phyloP scores from a whole-genome alignment of 2,797 vertebrate genomes.

The Zalophus californianus region DNA sequence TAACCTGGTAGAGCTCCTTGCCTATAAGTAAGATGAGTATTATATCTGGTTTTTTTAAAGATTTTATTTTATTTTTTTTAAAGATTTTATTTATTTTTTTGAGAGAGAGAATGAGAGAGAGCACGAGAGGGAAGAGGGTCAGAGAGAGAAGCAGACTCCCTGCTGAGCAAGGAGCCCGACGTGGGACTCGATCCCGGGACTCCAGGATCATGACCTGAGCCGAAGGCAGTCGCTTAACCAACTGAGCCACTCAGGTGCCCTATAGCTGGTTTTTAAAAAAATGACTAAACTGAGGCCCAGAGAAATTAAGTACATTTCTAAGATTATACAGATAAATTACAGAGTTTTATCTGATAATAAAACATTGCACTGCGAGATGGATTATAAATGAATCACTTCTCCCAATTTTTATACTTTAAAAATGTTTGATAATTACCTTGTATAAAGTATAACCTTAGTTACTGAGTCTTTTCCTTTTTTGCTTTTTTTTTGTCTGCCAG shows the following conservation, averaged over 20 bases:
- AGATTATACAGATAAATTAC: neutral
- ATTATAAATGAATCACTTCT: neutral
- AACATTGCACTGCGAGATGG: neutral
- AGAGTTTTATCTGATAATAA: neutral
- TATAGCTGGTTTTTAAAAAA: neutral
- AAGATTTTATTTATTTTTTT: too few relatives aligned
- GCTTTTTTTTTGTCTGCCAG: neutral
- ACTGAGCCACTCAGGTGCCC: too few relatives aligned
- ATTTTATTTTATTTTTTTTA: too few relatives aligned
- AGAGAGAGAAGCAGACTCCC: too few relatives aligned
- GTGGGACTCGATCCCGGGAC: too few relatives aligned
- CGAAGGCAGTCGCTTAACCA: too few relatives aligned
- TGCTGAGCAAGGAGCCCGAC: too few relatives aligned
- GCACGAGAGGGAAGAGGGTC: too few relatives aligned
- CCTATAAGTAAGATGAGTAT: neutral
- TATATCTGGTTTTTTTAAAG: neutral
- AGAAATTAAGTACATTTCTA: neutral
- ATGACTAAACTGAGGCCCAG: neutral
- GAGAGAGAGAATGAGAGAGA: too few relatives aligned
- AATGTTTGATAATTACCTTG: neutral
- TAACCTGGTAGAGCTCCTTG: neutral
- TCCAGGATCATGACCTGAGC: too few relatives aligned
- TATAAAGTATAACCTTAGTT: constrained; percentile 11
- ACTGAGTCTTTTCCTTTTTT: neutral
- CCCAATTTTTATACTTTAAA: neutral